Conservation (phyloP, 2,888 invertebrate species). For the Nipponacmea schrenckii region DNA sequence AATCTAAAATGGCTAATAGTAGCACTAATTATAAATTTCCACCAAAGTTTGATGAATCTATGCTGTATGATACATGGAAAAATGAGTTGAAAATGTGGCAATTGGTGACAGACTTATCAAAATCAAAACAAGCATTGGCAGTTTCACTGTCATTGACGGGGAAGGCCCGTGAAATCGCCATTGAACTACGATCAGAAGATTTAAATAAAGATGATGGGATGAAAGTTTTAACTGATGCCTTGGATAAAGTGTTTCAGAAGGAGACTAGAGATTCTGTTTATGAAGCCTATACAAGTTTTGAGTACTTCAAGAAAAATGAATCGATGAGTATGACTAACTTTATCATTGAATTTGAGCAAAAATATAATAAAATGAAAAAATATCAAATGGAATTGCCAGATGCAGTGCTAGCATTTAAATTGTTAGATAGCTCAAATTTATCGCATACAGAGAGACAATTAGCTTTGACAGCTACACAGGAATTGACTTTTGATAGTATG, state of each 20-base stretch:
- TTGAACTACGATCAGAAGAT: neutral
- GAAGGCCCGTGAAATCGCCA: neutral
- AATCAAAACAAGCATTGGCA: neutral
- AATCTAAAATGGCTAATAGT: neutral
- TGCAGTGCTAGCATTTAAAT: slow-evolving; percentile 9
- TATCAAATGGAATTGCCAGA: slow-evolving; percentile 2
- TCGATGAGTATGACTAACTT: neutral
- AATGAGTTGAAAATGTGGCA: neutral
- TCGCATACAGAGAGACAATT: neutral
- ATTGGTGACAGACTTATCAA: neutral
- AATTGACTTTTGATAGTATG: neutral
- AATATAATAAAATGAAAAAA: neutral
- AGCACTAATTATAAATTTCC: neutral
- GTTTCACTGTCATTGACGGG: neutral
- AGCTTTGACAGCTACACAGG: neutral
- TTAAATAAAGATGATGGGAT: neutral
- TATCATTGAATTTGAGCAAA: slow-evolving; percentile 4
- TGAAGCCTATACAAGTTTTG: slow-evolving; percentile 3
- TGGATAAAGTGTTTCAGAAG: neutral
- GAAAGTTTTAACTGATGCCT: neutral
- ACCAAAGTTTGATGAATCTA: neutral
- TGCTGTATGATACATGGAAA: neutral
- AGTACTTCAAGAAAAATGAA: neutral
- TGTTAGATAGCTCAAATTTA: neutral
- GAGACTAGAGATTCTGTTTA: neutral